Evolutionary conservation across 2,113 vertebrate genomes (phyloP), one percentile per base, ranked within the genome.

Genomic region (Mobula hypostoma): DNA sequence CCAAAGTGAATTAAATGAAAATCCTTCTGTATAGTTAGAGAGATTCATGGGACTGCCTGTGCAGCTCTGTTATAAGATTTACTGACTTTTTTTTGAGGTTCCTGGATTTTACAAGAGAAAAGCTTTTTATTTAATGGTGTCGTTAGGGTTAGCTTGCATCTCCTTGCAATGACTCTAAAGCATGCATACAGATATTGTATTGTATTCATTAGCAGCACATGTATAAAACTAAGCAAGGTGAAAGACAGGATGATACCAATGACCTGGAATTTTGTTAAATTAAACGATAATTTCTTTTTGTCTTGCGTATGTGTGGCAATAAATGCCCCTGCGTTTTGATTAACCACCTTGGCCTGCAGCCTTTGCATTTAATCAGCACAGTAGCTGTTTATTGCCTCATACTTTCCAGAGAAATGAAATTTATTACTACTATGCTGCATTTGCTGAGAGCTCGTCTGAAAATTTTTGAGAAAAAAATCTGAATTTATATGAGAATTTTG

Each of bases 211-310:
- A 93, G 70, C 36, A 27, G 68, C 91, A 93, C 36, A 74, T 76
- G 70, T 70, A 93, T 56, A 93, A 93, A 93, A 48, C 68, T 29
- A 24, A 93, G 36, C 70, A 93, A 93, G 91, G 91, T 93, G 91
- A 93, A 93, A 93, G 91, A 93, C 56, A 93, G 91, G 91, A 74
- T 93, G 91, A 93, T 74, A 93, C 91, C 36, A 74, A 48, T 93
- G 91, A 76, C 91, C 91, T 93, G 91, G 91, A 93, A 93, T 93
- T 93, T 93, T 93, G 91, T 93, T 93, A 93, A 93, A 93, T 93
- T 74, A 93, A 93, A 93, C 70, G 91, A 93, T 93, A 74, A 93
- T 93, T 93, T 93, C 91, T 93, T 93, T 93, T 93, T 74, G 91
- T 93, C 70, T 93, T 74, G 68, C 74, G 68, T 93, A 76, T 93